Conservation (phyloP, 2,888 invertebrate species). For the Ptychoptera contaminata region DNA sequence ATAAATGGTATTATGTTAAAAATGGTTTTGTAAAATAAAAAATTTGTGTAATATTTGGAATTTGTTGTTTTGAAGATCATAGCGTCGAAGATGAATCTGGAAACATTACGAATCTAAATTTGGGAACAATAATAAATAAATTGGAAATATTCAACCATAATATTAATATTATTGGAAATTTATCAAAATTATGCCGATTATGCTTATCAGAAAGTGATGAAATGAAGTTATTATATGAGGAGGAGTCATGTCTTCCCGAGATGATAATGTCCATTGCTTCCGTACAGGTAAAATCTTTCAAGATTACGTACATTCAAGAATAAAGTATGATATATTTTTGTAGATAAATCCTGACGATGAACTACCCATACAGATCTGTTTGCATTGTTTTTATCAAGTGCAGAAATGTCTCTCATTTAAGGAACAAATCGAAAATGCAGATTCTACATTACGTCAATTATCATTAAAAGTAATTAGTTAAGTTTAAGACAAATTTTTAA, state of each 20-base stretch:
- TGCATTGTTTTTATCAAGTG: conserved; percentile 15
- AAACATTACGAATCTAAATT: too few relatives aligned
- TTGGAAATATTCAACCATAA: too few relatives aligned
- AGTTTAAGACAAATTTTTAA: not conserved
- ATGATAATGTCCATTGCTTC: conserved; percentile 29
- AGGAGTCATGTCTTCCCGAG: conserved; percentile 15
- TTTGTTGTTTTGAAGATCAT: too few relatives aligned
- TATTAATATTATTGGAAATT: too few relatives aligned
- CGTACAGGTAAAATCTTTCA: conserved; percentile 21
- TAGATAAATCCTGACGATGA: conserved; percentile 13
- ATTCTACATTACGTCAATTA: conserved; percentile 14
- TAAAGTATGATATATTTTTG: not conserved
- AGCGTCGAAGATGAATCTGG: too few relatives aligned
- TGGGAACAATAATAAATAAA: too few relatives aligned
- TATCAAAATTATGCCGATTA: conserved; percentile 7
- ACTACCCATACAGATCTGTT: conserved; percentile 15
- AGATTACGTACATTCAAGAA: not conserved
- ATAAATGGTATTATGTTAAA: too few relatives aligned
- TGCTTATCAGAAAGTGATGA: conserved; percentile 7
- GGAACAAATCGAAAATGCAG: conserved; percentile 30
- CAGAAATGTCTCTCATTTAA: conserved; percentile 31
- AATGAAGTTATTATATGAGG: conserved; percentile 7
- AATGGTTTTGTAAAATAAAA: too few relatives aligned
- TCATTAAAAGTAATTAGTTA: conserved; percentile 7
- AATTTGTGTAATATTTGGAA: too few relatives aligned